Evolutionary conservation across 2,113 vertebrate species (phyloP).

Genomic region (Acanthisitta chloris): DNA sequence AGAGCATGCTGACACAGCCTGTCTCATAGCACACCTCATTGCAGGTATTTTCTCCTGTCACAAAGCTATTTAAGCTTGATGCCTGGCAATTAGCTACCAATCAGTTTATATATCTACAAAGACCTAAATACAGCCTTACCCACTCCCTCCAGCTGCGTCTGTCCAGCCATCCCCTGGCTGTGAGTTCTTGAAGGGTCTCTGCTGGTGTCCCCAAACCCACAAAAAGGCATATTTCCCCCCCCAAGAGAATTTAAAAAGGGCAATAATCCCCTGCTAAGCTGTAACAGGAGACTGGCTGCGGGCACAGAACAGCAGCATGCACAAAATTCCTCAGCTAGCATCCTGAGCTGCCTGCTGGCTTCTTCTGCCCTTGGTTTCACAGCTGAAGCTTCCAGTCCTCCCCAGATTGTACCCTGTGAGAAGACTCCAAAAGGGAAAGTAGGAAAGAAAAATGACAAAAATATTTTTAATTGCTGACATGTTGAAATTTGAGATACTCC

Average conservation of each 20-base stretch:
- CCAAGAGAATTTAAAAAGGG: not conserved
- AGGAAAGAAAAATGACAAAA: not conserved
- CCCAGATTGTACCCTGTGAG: not conserved
- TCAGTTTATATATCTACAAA: not conserved
- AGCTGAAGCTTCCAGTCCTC: not conserved
- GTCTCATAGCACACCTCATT: not conserved
- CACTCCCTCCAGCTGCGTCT: not conserved
- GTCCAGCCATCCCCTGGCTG: not conserved
- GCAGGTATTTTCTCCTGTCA: not conserved
- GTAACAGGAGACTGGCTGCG: not conserved
- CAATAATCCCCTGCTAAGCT: not conserved
- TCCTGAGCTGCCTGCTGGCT: not conserved
- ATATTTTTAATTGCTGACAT: not conserved
- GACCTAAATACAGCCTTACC: not conserved
- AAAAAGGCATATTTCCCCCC: not conserved
- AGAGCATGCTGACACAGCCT: not conserved
- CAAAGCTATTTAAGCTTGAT: not conserved
- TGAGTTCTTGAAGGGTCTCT: not conserved
- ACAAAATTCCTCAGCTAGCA: not conserved
- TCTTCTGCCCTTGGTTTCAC: not conserved
- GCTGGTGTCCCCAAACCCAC: not conserved
- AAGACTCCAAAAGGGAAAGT: not conserved
- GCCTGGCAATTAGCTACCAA: constrained; percentile 9
- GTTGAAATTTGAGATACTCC: not conserved
- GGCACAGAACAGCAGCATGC: not conserved